Evolutionary conservation across 2,888 invertebrate species (phyloP).

Genomic region (Hydriomena furcata): DNA sequence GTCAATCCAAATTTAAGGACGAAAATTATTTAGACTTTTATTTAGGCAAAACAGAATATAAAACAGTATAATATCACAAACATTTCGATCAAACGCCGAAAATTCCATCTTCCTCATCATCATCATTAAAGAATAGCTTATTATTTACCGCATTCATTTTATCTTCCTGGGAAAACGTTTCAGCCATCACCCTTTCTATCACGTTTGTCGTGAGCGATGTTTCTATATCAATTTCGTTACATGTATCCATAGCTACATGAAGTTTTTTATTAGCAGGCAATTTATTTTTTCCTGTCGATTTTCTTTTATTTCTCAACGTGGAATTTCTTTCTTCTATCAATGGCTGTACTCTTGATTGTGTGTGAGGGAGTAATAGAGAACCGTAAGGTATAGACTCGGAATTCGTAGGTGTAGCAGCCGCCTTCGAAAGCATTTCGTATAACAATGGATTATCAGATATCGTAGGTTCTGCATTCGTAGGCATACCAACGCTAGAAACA

Average conservation of each 20-base stretch:
- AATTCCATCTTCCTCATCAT: conserved; percentile 13
- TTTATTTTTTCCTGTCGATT: not conserved
- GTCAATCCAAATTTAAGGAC: too few relatives aligned
- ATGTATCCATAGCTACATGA: not conserved
- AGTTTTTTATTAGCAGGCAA: not conserved
- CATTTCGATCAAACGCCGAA: conserved; percentile 13
- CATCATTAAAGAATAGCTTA: not conserved
- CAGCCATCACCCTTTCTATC: not conserved
- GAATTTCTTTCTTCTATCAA: not conserved
- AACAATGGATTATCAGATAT: conserved; percentile 1
- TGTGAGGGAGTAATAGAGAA: not conserved
- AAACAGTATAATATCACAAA: too few relatives aligned
- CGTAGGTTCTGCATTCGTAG: not conserved
- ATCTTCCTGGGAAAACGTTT: not conserved
- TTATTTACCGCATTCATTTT: not conserved
- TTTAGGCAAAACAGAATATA: too few relatives aligned
- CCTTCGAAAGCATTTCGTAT: not conserved
- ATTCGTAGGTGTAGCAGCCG: not conserved
- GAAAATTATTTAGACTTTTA: too few relatives aligned
- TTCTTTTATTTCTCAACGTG: not conserved
- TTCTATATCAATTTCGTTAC: conserved; percentile 4
- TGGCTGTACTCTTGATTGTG: not conserved
- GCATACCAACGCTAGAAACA: not conserved
- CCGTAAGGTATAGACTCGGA: too few relatives aligned
- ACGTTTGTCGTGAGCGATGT: not conserved